These are phyloP conservation scores for Nematopogon swammerdamellus DNA, from an alignment of 2,888 invertebrate species.

Conservation along the genomic window DNA sequence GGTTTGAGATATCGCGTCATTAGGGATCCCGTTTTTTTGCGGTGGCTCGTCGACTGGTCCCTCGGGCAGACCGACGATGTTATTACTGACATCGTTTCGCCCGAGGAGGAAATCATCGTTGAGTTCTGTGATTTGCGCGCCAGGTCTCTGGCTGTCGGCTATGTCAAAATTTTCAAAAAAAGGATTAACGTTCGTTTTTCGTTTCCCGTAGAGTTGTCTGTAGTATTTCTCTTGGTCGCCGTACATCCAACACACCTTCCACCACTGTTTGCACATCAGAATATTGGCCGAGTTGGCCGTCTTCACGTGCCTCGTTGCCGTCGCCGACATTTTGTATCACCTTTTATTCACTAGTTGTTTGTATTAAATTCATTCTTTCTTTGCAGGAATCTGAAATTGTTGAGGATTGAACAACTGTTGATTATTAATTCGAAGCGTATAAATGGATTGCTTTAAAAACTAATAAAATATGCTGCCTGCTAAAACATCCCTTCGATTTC, in stretches of 20 bases:
- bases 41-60: conserved; percentile 34
- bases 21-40: conserved; percentile 21
- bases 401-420: too few relatives aligned
- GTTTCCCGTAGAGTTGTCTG: conserved; percentile 71
- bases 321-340: conserved; percentile 38
- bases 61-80: conserved; percentile 17
- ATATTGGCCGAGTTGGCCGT: conserved; percentile 65
- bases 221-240: conserved; percentile 85
- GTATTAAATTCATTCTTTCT: too few relatives aligned
- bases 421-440: too few relatives aligned
- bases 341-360: too few relatives aligned
- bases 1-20: conserved; percentile 14
- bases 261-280: conserved; percentile 84
- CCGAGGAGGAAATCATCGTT: conserved; percentile 44
- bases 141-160: conserved; percentile 35
- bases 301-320: conserved; percentile 49
- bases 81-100: conserved; percentile 19
- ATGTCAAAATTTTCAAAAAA: conserved; percentile 29
- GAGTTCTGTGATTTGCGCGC: conserved; percentile 49
- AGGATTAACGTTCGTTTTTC: conserved; percentile 38
- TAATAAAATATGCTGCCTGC: too few relatives aligned
- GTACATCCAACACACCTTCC: conserved; percentile 87
- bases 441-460: too few relatives aligned
- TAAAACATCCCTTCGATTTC: too few relatives aligned
- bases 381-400: too few relatives aligned